A percentile compares a stretch with the other conserved stretches of the same genome.
Evolutionary conservation across 2,113 vertebrate genomes (phyloP).

Genomic region (Rynchops niger): DNA sequence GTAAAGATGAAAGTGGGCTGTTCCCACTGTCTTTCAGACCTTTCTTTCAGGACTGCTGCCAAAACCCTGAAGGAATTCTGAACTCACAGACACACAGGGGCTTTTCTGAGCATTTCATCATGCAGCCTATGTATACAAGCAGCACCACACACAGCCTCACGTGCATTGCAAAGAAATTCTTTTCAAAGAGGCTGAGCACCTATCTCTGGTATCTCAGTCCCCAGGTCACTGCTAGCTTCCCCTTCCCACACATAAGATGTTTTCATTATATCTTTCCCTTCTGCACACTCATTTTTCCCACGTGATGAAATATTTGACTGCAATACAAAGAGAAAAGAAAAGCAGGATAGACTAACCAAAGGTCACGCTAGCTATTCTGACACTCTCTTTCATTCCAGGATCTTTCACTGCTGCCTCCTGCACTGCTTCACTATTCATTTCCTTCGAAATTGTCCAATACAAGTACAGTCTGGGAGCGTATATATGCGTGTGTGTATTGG

Average conservation of each 20-base stretch:
- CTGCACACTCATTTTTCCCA: accelerated
- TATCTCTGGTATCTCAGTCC: background rate
- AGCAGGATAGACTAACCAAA: background rate
- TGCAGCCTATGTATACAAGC: background rate
- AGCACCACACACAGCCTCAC: background rate
- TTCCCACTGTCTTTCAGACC: background rate
- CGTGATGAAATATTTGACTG: background rate
- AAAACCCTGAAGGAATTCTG: background rate
- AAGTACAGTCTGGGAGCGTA: background rate
- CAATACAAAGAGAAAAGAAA: background rate
- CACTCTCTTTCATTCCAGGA: background rate
- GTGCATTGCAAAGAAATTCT: accelerated
- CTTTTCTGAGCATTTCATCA: background rate
- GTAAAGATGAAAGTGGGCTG: background rate
- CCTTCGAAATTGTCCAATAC: background rate
- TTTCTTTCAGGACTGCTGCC: background rate
- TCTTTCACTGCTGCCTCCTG: background rate
- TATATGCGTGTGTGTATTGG: accelerated
- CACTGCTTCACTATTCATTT: background rate
- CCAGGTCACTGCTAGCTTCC: background rate
- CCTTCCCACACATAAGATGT: background rate
- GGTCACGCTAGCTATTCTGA: background rate
- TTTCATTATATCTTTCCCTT: background rate
- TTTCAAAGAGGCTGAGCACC: background rate
- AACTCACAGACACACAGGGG: background rate